Conservation (phyloP, 2,113 vertebrate genomes). For the Okapia johnstoni region DNA sequence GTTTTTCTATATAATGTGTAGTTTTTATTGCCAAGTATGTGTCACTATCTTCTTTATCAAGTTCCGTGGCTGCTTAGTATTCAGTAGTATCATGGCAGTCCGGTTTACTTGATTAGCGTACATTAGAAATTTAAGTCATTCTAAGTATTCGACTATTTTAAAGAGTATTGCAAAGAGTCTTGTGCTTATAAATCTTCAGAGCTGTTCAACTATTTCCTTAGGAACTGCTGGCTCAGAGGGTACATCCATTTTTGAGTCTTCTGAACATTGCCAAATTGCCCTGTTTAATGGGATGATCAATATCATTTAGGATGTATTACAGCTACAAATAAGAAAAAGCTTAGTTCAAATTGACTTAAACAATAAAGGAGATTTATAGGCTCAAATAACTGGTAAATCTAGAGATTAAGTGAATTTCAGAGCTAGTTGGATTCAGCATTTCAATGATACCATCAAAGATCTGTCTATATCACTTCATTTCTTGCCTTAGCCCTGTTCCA, state of each 20-base stretch:
- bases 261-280: not conserved
- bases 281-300: slow-evolving; percentile 13
- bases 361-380: not conserved
- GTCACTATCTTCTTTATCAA: not conserved
- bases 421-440: not conserved
- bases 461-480: not conserved
- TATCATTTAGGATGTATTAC: slow-evolving; percentile 4
- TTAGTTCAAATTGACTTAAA: not conserved
- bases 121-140: not conserved
- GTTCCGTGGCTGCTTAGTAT: not conserved
- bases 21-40: not conserved
- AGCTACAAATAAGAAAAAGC: not conserved
- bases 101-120: not conserved
- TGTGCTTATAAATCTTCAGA: not conserved
- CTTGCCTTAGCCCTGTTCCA: not conserved
- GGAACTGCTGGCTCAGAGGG: not conserved
- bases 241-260: not conserved
- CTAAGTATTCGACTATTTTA: not conserved
- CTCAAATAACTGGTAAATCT: not conserved
- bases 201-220: not conserved
- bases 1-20: not conserved
- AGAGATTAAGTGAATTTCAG: not conserved
- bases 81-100: not conserved
- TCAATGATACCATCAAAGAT: not conserved
- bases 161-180: not conserved